Evolutionary conservation across 1,140 invertebrate genomes (phyloP).

Genomic region (Mesaphorura yosii): DNA sequence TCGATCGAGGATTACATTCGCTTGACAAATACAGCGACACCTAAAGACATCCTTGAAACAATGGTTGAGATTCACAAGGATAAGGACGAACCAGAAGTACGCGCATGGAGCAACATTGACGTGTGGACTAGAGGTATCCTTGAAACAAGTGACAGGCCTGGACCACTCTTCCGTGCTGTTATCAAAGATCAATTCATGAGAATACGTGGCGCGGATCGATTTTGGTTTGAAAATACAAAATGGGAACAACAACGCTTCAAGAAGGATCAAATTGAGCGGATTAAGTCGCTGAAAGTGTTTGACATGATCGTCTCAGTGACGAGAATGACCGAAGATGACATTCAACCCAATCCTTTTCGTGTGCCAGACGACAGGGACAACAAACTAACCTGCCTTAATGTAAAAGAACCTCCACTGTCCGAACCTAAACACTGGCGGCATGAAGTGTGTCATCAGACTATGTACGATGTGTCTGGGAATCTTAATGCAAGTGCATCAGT

Average conservation of each 20-base stretch:
- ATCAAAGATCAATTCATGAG: conserved; percentile 45
- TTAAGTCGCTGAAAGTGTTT: conserved; percentile 42
- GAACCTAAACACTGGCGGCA: no score
- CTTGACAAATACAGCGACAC: no score
- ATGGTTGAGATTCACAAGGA: no score
- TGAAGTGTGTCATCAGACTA: no score
- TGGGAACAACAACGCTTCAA: conserved; percentile 44
- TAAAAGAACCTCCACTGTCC: no score
- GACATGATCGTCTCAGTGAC: conserved; percentile 47
- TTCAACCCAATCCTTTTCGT: conserved; percentile 48
- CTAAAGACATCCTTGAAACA: no score
- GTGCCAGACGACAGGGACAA: no score
- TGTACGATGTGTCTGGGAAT: conserved; percentile 5
- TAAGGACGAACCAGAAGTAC: no score
- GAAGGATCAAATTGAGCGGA: conserved; percentile 41
- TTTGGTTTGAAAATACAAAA: conserved; percentile 46
- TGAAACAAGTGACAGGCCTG: conserved; percentile 48
- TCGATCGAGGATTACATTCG: no score
- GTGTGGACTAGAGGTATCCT: conserved; percentile 55
- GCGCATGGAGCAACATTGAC: conserved; percentile 46
- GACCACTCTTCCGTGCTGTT: conserved; percentile 46
- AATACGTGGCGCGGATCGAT: conserved; percentile 45
- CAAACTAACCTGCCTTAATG: no score
- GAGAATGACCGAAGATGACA: conserved; percentile 40
- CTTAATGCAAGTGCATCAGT: no score